phyloP scores from a whole-genome alignment of 2,797 vertebrate species.

The Karalla daura region DNA sequence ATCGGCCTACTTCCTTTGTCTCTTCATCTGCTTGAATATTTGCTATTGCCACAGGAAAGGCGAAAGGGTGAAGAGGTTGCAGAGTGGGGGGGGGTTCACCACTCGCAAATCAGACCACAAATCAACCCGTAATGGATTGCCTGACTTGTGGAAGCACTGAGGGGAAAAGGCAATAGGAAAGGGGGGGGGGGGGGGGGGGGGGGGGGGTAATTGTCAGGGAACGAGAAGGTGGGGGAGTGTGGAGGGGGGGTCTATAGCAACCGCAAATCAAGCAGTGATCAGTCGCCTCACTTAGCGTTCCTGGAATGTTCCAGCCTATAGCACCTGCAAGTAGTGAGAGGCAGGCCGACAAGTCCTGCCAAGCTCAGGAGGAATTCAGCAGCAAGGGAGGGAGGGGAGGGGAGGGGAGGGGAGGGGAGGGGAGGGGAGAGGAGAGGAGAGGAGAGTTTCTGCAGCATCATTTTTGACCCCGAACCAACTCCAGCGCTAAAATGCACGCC shows the following conservation, averaged over 20 bases:
- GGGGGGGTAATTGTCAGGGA: conserved; percentile 16
- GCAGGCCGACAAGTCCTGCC: conserved; percentile 76
- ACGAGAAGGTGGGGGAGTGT: background rate
- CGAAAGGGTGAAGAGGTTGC: background rate
- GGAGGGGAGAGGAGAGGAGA: background rate
- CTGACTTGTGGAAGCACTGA: conserved; percentile 23
- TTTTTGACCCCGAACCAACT: background rate
- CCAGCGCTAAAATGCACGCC: background rate
- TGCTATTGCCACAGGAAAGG: background rate
- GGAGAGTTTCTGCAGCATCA: background rate
- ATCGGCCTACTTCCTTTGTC: too few relatives aligned
- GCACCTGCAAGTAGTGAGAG: conserved; percentile 79
- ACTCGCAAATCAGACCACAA: conserved; percentile 39
- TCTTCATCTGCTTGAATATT: too few relatives aligned
- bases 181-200: background rate
- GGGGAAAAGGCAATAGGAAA: conserved; percentile 40
- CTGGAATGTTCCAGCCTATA: conserved; percentile 77
- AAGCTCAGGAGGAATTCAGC: conserved; percentile 74
- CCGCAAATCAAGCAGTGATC: conserved; percentile 79
- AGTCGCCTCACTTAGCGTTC: conserved; percentile 61
- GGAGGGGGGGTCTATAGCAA: conserved; percentile 35
- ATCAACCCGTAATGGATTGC: conserved; percentile 39
- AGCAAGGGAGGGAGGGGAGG: background rate
- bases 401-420: background rate
- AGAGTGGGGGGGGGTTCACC: background rate